Evolutionary conservation across 2,797 vertebrate genomes (phyloP).

Genomic region (Girardinus metallicus): DNA sequence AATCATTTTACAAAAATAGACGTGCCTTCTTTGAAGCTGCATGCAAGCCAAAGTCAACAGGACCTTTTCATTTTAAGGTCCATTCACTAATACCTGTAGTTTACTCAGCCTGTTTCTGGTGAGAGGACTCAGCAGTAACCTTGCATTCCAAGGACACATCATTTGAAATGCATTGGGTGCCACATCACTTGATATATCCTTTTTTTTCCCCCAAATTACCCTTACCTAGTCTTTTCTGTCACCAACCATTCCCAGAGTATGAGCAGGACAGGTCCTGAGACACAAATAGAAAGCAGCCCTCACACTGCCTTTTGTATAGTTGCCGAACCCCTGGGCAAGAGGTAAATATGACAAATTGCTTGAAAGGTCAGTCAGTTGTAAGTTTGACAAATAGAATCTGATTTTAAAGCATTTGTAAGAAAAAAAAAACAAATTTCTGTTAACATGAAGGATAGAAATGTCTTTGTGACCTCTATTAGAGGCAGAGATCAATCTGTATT

Average conservation of each 20-base stretch:
- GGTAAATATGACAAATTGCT: conserved; percentile 57
- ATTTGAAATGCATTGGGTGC: conserved; percentile 82
- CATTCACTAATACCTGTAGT: conserved; percentile 55
- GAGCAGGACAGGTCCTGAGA: conserved; percentile 60
- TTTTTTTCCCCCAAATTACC: conserved; percentile 70
- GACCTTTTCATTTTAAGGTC: conserved; percentile 47
- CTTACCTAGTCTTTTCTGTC: conserved; percentile 72
- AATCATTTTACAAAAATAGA: not conserved
- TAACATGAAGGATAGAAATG: conserved; percentile 51
- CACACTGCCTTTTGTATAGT: conserved; percentile 32
- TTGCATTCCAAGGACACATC: conserved; percentile 79
- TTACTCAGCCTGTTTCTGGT: conserved; percentile 38
- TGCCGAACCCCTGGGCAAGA: conserved; percentile 30
- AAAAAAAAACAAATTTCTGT: conserved; percentile 5
- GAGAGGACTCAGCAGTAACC: conserved; percentile 66
- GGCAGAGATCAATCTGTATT: conserved; percentile 50
- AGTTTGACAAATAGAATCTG: conserved; percentile 63
- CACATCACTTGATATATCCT: conserved; percentile 68
- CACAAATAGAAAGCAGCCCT: conserved; percentile 40
- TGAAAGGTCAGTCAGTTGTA: conserved; percentile 36
- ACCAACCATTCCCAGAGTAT: conserved; percentile 64
- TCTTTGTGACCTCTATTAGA: conserved; percentile 62
- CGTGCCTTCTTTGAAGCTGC: conserved; percentile 32
- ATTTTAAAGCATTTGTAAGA: conserved; percentile 54
- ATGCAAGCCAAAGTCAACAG: conserved; percentile 47